These are phyloP conservation scores for Carduelis carduelis DNA, from an alignment of 2,797 vertebrate genomes.

Conservation along the genomic window DNA sequence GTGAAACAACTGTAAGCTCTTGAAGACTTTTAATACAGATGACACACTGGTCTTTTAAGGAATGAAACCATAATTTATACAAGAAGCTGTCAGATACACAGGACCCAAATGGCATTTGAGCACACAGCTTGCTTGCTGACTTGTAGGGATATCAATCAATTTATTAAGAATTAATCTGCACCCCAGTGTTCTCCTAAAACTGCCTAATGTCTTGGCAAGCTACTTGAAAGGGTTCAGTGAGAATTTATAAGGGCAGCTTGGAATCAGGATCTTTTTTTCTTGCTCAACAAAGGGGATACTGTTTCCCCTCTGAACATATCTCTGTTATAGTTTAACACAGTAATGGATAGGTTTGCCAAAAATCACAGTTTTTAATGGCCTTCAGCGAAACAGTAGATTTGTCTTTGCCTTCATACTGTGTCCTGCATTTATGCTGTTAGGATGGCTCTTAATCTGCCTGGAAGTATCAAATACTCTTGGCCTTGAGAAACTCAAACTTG, in stretches of 20 bases:
- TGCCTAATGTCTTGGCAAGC: conserved; percentile 76
- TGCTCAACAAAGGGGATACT: conserved; percentile 75
- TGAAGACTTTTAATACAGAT: conserved; percentile 28
- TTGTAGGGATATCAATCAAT: conserved; percentile 72
- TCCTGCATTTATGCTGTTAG: conserved; percentile 53
- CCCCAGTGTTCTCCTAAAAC: conserved; percentile 68
- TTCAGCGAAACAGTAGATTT: conserved; percentile 73
- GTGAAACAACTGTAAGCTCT: conserved; percentile 63
- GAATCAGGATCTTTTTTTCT: conserved; percentile 42
- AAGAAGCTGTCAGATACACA: conserved; percentile 32
- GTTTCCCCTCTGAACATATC: conserved; percentile 67
- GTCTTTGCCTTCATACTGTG: conserved; percentile 71
- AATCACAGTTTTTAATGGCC: conserved; percentile 75
- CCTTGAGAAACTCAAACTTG: conserved; percentile 42
- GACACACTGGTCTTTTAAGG: conserved; percentile 31
- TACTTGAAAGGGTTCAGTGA: conserved; percentile 73
- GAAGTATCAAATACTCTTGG: conserved; percentile 59
- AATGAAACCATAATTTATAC: conserved; percentile 55
- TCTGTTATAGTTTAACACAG: conserved; percentile 70
- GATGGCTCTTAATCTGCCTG: conserved; percentile 53
- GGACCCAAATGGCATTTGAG: conserved; percentile 24
- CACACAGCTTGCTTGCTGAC: conserved; percentile 30
- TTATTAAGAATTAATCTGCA: conserved; percentile 73
- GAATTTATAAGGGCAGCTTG: conserved; percentile 72
- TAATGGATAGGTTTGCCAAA: conserved; percentile 72